Percentiles rank a stretch among this genome's conserved stretches.
phyloP scores from a whole-genome alignment of 2,888 invertebrate genomes.

The Nephrotoma flavescens region DNA sequence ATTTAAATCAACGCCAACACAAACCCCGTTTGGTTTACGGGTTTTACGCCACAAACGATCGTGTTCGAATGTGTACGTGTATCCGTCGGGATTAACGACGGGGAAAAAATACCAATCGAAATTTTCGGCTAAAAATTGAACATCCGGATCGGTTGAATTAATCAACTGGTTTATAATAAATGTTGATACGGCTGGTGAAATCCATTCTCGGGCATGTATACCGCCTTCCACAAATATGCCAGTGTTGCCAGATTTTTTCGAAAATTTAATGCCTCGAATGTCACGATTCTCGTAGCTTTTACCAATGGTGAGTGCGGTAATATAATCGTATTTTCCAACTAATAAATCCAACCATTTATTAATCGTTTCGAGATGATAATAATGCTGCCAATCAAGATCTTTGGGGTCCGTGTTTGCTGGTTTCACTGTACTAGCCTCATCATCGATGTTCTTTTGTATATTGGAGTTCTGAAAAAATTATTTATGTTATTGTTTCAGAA shows the following conservation, averaged over 20 bases:
- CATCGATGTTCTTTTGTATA: slow-evolving; percentile 16
- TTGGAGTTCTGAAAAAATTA: slow-evolving; percentile 14
- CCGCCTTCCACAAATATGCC: slow-evolving; percentile 39
- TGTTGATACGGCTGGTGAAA: slow-evolving; percentile 29
- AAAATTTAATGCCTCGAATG: slow-evolving; percentile 35
- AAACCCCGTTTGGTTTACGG: slow-evolving; percentile 35
- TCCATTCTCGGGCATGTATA: slow-evolving; percentile 32
- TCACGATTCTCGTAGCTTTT: slow-evolving; percentile 35
- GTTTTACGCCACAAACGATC: slow-evolving; percentile 74
- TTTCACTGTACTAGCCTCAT: slow-evolving; percentile 18
- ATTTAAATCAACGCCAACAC: slow-evolving; percentile 50
- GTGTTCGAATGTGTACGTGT: slow-evolving; percentile 55
- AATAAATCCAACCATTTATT: slow-evolving; percentile 26
- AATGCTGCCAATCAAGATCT: slow-evolving; percentile 27
- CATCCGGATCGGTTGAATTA: slow-evolving; percentile 23
- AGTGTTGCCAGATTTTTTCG: slow-evolving; percentile 28
- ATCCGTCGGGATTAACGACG: slow-evolving; percentile 62
- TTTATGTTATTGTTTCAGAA: too few species aligned
- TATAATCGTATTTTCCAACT: slow-evolving; percentile 20
- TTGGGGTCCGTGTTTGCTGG: slow-evolving; percentile 20
- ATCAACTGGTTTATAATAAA: slow-evolving; percentile 26
- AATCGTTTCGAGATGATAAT: slow-evolving; percentile 29
- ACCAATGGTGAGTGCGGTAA: slow-evolving; percentile 34
- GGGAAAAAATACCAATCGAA: slow-evolving; percentile 64
- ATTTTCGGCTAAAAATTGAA: slow-evolving; percentile 25